Percentiles rank a stretch among this genome's conserved stretches.
These are phyloP conservation scores for Carabus problematicus DNA, from an alignment of 2,888 invertebrate genomes.

Conservation along the genomic window DNA sequence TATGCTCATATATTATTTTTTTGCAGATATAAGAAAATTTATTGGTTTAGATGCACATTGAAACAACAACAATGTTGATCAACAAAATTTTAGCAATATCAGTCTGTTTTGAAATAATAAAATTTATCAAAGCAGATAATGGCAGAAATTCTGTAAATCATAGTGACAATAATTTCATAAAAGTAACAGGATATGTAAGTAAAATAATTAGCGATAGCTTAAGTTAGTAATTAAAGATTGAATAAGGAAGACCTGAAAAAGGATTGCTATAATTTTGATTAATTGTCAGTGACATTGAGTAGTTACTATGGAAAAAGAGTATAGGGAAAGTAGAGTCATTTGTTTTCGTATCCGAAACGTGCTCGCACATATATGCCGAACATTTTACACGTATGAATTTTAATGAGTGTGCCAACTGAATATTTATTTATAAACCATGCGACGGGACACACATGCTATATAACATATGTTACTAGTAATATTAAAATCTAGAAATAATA, in stretches of 20 bases:
- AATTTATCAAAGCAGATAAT: constrained; percentile 13
- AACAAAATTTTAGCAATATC: constrained; percentile 10
- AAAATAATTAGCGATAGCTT: background rate
- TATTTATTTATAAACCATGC: too few relatives aligned
- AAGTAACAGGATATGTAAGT: constrained; percentile 25
- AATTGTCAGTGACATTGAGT: constrained; percentile 11
- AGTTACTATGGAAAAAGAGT: constrained; percentile 23
- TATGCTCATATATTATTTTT: too few relatives aligned
- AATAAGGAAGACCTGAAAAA: background rate
- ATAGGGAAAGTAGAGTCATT: constrained; percentile 28
- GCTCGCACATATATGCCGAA: constrained; percentile 24
- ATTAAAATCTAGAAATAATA: too few relatives aligned
- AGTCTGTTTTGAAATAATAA: background rate
- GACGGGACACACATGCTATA: too few relatives aligned
- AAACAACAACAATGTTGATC: constrained; percentile 7
- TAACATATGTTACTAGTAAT: too few relatives aligned
- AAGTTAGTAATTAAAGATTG: too few relatives aligned
- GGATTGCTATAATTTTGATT: background rate
- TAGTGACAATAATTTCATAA: constrained; percentile 20
- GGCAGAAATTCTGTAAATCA: constrained; percentile 5
- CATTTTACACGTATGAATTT: constrained; percentile 25
- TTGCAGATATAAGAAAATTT: too few relatives aligned
- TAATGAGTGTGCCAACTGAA: constrained; percentile 7
- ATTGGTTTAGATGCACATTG: background rate
- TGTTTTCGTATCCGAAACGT: constrained; percentile 31